These are phyloP conservation scores for Sebastes dallii DNA, from an alignment of 2,797 vertebrate genomes.

Conservation along the genomic window DNA sequence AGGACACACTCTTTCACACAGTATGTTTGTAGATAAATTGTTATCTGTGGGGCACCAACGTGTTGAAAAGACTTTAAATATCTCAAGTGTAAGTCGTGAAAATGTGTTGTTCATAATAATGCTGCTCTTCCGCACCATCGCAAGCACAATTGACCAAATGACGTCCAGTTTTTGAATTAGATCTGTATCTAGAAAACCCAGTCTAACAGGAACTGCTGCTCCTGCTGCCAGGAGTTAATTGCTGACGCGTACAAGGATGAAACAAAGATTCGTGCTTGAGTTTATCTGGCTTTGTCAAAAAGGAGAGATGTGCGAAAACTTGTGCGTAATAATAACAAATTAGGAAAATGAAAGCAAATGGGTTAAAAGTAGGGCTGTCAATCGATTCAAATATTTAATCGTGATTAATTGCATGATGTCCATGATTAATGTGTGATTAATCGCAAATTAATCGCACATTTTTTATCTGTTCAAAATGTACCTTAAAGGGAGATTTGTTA, in stretches of 20 bases:
- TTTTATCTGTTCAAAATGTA: too few relatives aligned
- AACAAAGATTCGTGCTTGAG: background rate
- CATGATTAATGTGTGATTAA: too few relatives aligned
- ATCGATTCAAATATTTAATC: too few relatives aligned
- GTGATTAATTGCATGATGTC: too few relatives aligned
- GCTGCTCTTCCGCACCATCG: background rate
- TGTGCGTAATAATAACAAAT: background rate
- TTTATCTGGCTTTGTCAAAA: background rate
- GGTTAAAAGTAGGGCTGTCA: background rate
- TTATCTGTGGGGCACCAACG: background rate
- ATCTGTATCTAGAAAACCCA: constrained; percentile 28
- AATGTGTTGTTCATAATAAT: background rate
- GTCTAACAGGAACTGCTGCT: constrained; percentile 40
- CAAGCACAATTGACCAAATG: background rate
- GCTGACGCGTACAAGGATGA: background rate
- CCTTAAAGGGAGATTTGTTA: too few relatives aligned
- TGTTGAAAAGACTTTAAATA: background rate
- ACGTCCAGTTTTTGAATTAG: background rate
- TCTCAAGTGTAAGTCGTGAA: background rate
- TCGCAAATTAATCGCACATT: too few relatives aligned
- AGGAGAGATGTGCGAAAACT: background rate
- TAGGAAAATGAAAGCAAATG: background rate
- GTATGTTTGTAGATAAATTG: background rate
- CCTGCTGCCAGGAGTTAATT: background rate
- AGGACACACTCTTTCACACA: background rate